Conservation (phyloP, 2,888 invertebrate species). For the Agrotis segetum region DNA sequence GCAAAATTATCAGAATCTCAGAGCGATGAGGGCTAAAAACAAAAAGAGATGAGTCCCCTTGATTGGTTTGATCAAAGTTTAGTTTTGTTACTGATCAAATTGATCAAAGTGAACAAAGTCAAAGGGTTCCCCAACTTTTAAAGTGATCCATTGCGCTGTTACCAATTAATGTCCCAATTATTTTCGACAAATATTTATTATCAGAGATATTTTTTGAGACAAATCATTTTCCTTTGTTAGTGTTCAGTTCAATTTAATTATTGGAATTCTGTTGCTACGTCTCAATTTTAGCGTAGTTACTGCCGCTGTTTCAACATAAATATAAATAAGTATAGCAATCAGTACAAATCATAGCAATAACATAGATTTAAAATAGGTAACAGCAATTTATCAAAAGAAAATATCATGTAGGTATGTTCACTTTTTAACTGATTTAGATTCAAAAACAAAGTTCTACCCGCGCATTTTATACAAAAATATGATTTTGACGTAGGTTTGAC, state of each 20-base stretch:
- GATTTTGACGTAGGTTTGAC: too few species aligned
- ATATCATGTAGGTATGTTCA: too few species aligned
- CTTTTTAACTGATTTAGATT: too few species aligned
- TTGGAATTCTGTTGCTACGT: conserved; percentile 1
- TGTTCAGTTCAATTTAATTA: not conserved
- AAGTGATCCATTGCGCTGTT: conserved; percentile 24
- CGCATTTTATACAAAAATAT: not conserved
- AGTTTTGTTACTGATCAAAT: conserved; percentile 21
- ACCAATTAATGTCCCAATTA: conserved; percentile 44
- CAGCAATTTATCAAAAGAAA: too few species aligned
- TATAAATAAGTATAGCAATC: too few species aligned
- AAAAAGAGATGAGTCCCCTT: conserved; percentile 1
- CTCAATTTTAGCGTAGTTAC: not conserved
- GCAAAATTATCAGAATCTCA: not conserved
- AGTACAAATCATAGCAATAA: too few species aligned
- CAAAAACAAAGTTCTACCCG: not conserved
- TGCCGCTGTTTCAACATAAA: too few species aligned
- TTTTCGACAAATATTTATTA: conserved; percentile 23
- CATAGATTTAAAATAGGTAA: too few species aligned
- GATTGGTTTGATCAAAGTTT: conserved; percentile 19
- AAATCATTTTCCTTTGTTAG: conserved; percentile 10
- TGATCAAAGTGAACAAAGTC: conserved; percentile 23
- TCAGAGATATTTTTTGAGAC: conserved; percentile 9
- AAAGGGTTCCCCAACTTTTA: conserved; percentile 32
- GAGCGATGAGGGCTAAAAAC: not conserved